These are phyloP conservation scores for Porites evermanni DNA, from an alignment of 92 coral and sea anemone species.

Conservation along the genomic window DNA sequence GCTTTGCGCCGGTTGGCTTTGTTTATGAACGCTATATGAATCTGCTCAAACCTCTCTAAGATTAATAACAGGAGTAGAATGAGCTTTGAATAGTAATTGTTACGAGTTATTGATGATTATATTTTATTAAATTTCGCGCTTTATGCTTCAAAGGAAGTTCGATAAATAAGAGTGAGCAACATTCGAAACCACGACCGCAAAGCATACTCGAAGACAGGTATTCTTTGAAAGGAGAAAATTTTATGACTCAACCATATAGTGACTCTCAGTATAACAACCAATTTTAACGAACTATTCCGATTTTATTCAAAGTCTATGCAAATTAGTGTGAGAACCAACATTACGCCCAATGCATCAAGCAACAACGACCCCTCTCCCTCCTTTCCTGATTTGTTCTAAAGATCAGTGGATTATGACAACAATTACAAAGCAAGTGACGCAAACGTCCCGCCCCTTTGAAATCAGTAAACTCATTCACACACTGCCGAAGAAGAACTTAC, in stretches of 20 bases:
- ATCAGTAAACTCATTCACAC: conserved; percentile 26
- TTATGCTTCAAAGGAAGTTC: conserved; percentile 15
- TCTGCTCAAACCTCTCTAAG: conserved; percentile 37
- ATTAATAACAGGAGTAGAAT: conserved; percentile 28
- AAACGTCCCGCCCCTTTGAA: conserved; percentile 22
- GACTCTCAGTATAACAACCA: conserved; percentile 20
- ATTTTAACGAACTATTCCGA: conserved; percentile 14
- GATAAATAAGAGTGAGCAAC: conserved; percentile 33
- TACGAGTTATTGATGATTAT: conserved; percentile 11
- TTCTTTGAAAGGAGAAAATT: conserved; percentile 27
- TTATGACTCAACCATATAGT: conserved; percentile 19
- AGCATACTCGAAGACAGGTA: not conserved
- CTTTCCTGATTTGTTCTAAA: not conserved
- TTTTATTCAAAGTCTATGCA: conserved; percentile 8
- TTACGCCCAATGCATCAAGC: conserved; percentile 2
- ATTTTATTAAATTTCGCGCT: conserved; percentile 9
- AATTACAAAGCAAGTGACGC: conserved; percentile 18
- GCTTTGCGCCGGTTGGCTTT: conserved; percentile 28
- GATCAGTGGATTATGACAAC: conserved; percentile 13
- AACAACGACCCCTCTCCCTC: conserved; percentile 16
- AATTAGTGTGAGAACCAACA: not conserved
- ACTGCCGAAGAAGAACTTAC: conserved; percentile 31
- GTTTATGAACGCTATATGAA: conserved; percentile 23
- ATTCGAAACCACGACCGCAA: conserved; percentile 39
- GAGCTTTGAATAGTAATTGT: conserved; percentile 32